Percentiles rank a stretch among this genome's conserved stretches.
Conservation (phyloP, 1,140 invertebrate species). For the Drosophila mauritiana region DNA sequence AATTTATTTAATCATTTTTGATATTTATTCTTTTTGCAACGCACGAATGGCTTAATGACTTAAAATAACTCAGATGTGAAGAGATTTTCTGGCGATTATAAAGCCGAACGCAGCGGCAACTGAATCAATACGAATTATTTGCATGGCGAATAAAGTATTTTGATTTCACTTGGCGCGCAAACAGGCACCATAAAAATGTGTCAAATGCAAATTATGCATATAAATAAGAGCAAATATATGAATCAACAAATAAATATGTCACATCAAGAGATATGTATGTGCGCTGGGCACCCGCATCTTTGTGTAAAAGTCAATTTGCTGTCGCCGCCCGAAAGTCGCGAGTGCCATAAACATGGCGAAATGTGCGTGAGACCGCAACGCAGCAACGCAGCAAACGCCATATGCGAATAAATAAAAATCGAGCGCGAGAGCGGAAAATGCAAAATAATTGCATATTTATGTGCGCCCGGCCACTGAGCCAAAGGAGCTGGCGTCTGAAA, state of each 20-base stretch:
- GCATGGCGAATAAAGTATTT: slow-evolving; percentile 33
- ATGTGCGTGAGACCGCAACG: slow-evolving; percentile 56
- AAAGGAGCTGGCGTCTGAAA: slow-evolving; percentile 24
- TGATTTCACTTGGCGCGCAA: slow-evolving; percentile 30
- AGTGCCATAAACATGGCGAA: slow-evolving; percentile 74
- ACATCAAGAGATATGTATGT: slow-evolving; percentile 44
- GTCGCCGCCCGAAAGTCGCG: slow-evolving; percentile 67
- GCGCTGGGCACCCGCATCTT: slow-evolving; percentile 19
- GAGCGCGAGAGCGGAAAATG: slow-evolving; percentile 55
- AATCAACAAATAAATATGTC: slow-evolving; percentile 80
- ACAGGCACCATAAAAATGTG: slow-evolving; percentile 68
- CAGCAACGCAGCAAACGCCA: slow-evolving; percentile 28
- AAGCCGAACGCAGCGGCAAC: neutral
- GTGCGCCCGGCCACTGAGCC: slow-evolving; percentile 49
- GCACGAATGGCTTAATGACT: neutral
- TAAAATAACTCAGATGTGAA: slow-evolving; percentile 4
- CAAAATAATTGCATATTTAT: slow-evolving; percentile 83
- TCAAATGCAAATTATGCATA: slow-evolving; percentile 79
- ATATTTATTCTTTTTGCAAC: slow-evolving; percentile 1
- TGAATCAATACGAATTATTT: slow-evolving; percentile 31
- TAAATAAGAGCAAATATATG: slow-evolving; percentile 71
- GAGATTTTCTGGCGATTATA: slow-evolving; percentile 23
- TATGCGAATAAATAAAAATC: slow-evolving; percentile 53
- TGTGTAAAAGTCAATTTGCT: slow-evolving; percentile 76
- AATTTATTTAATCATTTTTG: neutral